phyloP scores from a whole-genome alignment of 2,113 vertebrate species.

The Sturnus vulgaris region DNA sequence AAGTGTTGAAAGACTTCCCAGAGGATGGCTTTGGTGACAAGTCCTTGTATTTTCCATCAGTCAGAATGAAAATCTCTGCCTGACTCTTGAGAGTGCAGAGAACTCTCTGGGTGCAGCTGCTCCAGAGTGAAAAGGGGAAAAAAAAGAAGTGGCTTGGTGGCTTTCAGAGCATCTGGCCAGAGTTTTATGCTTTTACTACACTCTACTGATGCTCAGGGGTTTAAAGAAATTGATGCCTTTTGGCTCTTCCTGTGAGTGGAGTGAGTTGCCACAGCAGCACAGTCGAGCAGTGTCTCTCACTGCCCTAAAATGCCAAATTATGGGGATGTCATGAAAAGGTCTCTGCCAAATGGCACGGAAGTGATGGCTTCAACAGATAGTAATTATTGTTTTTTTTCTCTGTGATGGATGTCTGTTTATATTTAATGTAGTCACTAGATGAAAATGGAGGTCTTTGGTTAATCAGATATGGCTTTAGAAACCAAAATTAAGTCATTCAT shows the following conservation, averaged over 20 bases:
- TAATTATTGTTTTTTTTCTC: neutral
- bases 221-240: neutral
- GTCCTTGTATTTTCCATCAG: neutral
- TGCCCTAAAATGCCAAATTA: neutral
- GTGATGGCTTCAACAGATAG: neutral
- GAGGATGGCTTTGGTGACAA: neutral
- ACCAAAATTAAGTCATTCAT: constrained; percentile 1
- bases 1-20: neutral
- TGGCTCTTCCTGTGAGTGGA: neutral
- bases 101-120: neutral
- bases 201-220: neutral
- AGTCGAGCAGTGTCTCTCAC: neutral
- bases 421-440: neutral
- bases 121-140: neutral
- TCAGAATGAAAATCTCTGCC: neutral
- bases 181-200: neutral
- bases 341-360: neutral
- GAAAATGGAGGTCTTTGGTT: constrained; percentile 15
- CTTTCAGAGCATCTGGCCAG: neutral
- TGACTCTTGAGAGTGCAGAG: neutral
- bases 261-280: neutral
- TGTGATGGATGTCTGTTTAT: neutral
- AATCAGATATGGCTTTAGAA: constrained; percentile 20
- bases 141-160: neutral
- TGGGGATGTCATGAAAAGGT: neutral